A percentile compares a stretch with the other conserved stretches of the same genome.
phyloP scores from a whole-genome alignment of 2,797 vertebrate genomes.

The Myiothlypis chrysogaster region DNA sequence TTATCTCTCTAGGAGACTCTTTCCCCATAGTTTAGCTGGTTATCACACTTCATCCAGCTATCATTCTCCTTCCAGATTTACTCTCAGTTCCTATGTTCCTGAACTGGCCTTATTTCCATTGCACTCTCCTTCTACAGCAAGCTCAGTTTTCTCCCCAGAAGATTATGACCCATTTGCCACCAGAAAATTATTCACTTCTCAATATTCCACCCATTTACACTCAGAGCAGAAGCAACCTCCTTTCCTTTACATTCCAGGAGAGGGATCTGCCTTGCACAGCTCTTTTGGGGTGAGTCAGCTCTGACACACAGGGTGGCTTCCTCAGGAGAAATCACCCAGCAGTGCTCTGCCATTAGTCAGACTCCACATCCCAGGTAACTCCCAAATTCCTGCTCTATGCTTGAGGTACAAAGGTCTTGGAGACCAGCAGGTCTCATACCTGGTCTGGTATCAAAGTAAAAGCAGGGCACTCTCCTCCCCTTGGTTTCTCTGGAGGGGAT shows the following conservation, averaged over 20 bases:
- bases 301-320: neutral
- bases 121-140: neutral
- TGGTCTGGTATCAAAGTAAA: slow-evolving; percentile 86
- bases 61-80: neutral
- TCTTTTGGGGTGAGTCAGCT: slow-evolving; percentile 21
- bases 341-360: neutral
- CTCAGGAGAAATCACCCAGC: neutral
- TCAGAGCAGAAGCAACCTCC: neutral
- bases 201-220: neutral
- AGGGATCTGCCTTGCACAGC: neutral
- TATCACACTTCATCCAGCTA: neutral
- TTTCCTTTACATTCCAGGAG: neutral
- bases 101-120: neutral
- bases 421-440: slow-evolving; percentile 70
- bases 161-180: neutral
- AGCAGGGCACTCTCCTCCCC: slow-evolving; percentile 60
- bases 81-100: neutral
- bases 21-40: neutral
- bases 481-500: slow-evolving; percentile 68
- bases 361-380: neutral
- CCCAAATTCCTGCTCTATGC: neutral
- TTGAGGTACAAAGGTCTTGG: neutral
- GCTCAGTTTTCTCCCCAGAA: neutral
- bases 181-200: neutral
- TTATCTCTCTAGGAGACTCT: neutral